Evolutionary conservation across 2,113 vertebrate genomes (phyloP).

Genomic region (Sphaerodactylus townsendi): DNA sequence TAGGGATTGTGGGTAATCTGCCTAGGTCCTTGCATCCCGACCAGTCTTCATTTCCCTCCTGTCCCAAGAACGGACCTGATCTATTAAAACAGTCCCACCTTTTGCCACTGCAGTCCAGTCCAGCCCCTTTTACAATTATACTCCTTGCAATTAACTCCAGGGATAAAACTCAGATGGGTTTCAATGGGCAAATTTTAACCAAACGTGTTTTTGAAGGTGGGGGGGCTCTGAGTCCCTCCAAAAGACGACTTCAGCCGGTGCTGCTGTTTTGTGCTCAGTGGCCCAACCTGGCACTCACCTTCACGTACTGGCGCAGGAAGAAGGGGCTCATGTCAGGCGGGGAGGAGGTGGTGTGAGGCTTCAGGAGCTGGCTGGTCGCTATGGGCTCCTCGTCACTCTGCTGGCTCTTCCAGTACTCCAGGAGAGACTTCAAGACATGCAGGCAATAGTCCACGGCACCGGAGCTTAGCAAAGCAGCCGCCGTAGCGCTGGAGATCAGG

Average conservation of each 20-base stretch:
- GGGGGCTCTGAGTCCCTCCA: background rate
- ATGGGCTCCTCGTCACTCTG: constrained; percentile 94
- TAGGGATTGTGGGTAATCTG: fast-evolving
- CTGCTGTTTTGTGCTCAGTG: fast-evolving
- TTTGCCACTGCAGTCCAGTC: no score
- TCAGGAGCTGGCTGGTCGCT: constrained; percentile 91
- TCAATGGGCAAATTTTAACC: background rate
- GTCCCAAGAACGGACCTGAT: background rate
- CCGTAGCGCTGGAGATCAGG: constrained; percentile 96
- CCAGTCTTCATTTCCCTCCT: background rate
- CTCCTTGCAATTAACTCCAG: no score
- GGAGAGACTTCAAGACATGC: constrained; percentile 92
- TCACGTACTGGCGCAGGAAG: constrained; percentile 97
- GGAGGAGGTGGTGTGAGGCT: constrained; percentile 92
- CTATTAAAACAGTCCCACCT: no score
- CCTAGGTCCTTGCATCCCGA: background rate
- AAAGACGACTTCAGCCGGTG: background rate
- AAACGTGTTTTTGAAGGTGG: no score
- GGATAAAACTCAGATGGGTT: fast-evolving
- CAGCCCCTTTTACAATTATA: no score
- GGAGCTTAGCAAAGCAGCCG: constrained; percentile 91
- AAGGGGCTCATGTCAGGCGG: constrained; percentile 99
- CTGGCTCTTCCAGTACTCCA: constrained; percentile 97
- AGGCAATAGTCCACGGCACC: constrained; percentile 97
- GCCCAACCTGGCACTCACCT: constrained; percentile 76